Percentiles rank a stretch among this genome's conserved stretches.
Evolutionary conservation across 2,113 vertebrate genomes (phyloP).

Genomic region (Castor canadensis): DNA sequence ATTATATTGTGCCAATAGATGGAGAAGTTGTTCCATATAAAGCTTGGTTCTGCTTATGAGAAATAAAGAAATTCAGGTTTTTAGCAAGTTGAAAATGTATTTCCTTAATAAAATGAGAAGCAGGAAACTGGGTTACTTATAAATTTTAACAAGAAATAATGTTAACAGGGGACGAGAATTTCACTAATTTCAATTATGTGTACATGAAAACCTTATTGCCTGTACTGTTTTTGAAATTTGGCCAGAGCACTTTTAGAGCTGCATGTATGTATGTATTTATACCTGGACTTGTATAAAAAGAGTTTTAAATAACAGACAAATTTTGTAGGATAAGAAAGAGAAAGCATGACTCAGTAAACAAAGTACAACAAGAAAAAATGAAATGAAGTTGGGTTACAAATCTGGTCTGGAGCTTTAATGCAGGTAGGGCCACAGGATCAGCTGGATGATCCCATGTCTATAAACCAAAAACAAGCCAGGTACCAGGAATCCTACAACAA

Average conservation of each 20-base stretch:
- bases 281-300: not conserved
- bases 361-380: constrained; percentile 11
- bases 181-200: constrained; percentile 52
- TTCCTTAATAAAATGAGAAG: constrained; percentile 69
- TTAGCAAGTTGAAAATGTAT: constrained; percentile 63
- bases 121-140: constrained; percentile 74
- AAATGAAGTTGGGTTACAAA: not conserved
- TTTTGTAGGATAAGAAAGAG: constrained; percentile 26
- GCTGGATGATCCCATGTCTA: not conserved
- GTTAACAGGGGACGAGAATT: constrained; percentile 57
- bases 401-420: not conserved
- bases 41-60: not conserved
- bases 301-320: not conserved
- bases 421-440: not conserved
- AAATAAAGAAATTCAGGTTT: constrained; percentile 46
- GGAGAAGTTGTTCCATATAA: constrained; percentile 77
- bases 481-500: not conserved
- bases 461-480: not conserved
- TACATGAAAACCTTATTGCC: constrained; percentile 57
- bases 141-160: constrained; percentile 74
- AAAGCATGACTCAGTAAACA: not conserved
- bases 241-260: not conserved
- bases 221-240: constrained; percentile 56
- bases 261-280: not conserved
- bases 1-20: constrained; percentile 78